phyloP scores from a whole-genome alignment of 2,113 vertebrate species.

The Ochotona curzoniae region DNA sequence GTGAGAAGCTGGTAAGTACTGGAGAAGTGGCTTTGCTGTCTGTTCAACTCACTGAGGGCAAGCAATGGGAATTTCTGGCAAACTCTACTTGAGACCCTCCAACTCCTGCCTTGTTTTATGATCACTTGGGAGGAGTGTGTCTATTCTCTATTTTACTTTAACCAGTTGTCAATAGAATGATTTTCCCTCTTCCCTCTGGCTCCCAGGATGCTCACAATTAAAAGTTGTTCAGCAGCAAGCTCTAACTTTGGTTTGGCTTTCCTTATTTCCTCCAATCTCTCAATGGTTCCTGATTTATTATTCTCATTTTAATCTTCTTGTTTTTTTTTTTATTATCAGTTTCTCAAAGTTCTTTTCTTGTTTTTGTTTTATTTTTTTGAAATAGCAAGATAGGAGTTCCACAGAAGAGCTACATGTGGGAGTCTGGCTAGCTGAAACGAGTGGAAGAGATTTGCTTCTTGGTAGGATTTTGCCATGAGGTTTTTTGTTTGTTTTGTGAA shows the following conservation, averaged over 20 bases:
- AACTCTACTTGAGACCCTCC: background rate
- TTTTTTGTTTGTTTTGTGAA: too few relatives aligned
- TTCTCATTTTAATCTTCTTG: too few relatives aligned
- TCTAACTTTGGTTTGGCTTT: background rate
- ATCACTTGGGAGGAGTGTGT: background rate
- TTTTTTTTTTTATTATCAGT: too few relatives aligned
- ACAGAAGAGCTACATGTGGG: too few relatives aligned
- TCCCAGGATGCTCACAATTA: conserved; percentile 24
- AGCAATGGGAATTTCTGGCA: background rate
- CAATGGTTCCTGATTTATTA: too few relatives aligned
- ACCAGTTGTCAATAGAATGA: background rate
- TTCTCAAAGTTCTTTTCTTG: too few relatives aligned
- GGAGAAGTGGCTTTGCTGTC: background rate
- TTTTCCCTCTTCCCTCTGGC: conserved; percentile 15
- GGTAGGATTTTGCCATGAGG: too few relatives aligned
- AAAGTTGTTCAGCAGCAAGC: background rate
- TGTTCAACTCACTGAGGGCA: background rate
- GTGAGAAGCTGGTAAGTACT: background rate
- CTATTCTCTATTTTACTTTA: background rate
- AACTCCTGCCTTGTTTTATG: background rate
- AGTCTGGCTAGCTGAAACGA: too few relatives aligned
- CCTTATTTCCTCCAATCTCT: background rate
- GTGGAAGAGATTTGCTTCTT: too few relatives aligned
- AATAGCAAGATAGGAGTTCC: too few relatives aligned
- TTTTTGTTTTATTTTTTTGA: too few relatives aligned